Percentiles rank a stretch among this genome's conserved stretches.
phyloP scores from a whole-genome alignment of 2,888 invertebrate species.

The Drosophila pseudotalamancana region DNA sequence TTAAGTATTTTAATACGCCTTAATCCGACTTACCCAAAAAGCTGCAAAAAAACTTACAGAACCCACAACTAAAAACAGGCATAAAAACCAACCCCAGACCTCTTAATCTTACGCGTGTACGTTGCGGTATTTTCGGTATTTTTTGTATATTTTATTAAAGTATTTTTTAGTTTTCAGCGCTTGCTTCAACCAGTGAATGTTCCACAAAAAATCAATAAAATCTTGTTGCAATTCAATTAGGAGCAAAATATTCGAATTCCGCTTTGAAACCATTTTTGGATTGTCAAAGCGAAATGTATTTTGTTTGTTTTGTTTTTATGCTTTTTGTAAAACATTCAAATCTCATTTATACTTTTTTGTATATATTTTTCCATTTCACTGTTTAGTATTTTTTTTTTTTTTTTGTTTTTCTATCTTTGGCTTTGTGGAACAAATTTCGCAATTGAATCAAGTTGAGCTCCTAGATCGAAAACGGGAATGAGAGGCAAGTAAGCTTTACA shows the following conservation, averaged over 20 bases:
- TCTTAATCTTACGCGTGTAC: constrained; percentile 47
- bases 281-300: constrained; percentile 64
- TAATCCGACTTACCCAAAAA: constrained; percentile 70
- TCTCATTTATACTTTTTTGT: constrained; percentile 32
- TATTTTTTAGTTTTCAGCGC: constrained; percentile 74
- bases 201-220: constrained; percentile 81
- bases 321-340: constrained; percentile 77
- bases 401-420: constrained; percentile 35
- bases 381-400: constrained; percentile 19
- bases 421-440: constrained; percentile 83
- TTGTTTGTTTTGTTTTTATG: constrained; percentile 38
- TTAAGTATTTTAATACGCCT: constrained; percentile 46
- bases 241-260: constrained; percentile 45
- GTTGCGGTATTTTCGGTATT: constrained; percentile 45
- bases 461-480: constrained; percentile 85
- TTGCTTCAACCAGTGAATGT: constrained; percentile 84
- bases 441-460: constrained; percentile 84
- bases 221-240: constrained; percentile 61
- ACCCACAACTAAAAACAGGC: constrained; percentile 29
- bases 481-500: constrained; percentile 84
- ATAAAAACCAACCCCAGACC: constrained; percentile 32
- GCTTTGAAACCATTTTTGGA: constrained; percentile 50
- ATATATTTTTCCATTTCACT: constrained; percentile 26
- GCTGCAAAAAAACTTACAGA: constrained; percentile 61
- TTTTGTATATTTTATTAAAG: constrained; percentile 44